phyloP scores from a whole-genome alignment of 2,888 invertebrate species.

The Sicus ferrugineus region DNA sequence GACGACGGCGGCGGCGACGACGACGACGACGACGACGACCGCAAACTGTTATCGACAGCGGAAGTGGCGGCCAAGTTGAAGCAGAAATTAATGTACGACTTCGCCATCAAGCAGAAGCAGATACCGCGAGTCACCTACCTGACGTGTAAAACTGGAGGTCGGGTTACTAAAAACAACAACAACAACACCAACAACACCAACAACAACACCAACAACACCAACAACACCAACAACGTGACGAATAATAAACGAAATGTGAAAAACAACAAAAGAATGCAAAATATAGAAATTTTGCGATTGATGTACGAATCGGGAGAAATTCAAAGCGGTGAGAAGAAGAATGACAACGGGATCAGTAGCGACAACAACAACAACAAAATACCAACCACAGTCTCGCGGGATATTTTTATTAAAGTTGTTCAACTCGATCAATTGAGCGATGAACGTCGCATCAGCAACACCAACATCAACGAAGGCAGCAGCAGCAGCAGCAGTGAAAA shows the following conservation, averaged over 20 bases:
- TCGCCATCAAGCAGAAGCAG: constrained; percentile 54
- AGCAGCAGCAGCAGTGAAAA: background rate
- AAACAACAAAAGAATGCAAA: constrained; percentile 25
- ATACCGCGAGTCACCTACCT: constrained; percentile 59
- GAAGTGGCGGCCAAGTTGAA: constrained; percentile 39
- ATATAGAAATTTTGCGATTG: constrained; percentile 34
- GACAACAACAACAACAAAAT: constrained; percentile 21
- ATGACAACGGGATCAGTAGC: background rate
- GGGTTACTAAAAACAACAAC: constrained; percentile 29
- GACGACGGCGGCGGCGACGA: constrained; percentile 21
- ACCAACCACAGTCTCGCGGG: constrained; percentile 31
- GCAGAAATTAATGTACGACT: constrained; percentile 54
- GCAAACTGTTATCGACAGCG: constrained; percentile 19
- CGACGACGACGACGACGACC: constrained; percentile 14
- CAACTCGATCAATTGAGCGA: constrained; percentile 52
- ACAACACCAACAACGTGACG: constrained; percentile 38
- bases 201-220: constrained; percentile 40
- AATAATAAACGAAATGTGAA: too few relatives aligned
- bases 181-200: constrained; percentile 29
- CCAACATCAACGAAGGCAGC: constrained; percentile 1
- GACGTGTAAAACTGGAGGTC: too few relatives aligned
- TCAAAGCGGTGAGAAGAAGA: background rate
- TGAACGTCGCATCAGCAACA: constrained; percentile 34
- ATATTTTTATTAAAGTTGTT: constrained; percentile 52
- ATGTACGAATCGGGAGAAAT: constrained; percentile 15